A percentile compares a stretch with the other conserved stretches of the same genome.
phyloP scores from a whole-genome alignment of 2,888 invertebrate species.

The Tetanocera ferruginea region DNA sequence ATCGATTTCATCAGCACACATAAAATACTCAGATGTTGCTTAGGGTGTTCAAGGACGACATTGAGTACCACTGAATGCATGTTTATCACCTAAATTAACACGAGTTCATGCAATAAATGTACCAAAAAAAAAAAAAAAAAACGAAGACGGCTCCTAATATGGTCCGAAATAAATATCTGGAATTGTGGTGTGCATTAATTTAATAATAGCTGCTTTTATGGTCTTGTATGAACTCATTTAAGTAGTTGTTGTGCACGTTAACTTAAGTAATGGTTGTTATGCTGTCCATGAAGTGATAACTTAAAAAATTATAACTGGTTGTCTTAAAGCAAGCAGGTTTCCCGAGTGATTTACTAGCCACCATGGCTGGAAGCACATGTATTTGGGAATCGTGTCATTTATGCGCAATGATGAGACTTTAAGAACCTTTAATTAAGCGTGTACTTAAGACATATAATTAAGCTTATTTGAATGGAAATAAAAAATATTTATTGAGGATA shows the following conservation, averaged over 20 bases:
- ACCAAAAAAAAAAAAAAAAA: no score
- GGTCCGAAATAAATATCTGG: neutral
- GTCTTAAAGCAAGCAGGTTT: neutral
- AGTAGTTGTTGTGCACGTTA: neutral
- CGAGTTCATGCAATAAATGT: no score
- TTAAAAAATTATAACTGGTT: neutral
- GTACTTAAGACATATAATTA: no score
- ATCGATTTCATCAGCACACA: neutral
- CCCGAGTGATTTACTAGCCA: no score
- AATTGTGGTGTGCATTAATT: neutral
- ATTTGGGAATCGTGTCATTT: no score
- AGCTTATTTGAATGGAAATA: no score
- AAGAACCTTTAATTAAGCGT: no score
- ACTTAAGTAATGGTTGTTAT: neutral
- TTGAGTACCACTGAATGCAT: neutral
- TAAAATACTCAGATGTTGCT: neutral
- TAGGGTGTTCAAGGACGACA: neutral
- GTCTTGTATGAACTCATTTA: neutral
- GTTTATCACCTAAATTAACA: neutral
- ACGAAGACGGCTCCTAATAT: neutral
- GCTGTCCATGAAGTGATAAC: neutral
- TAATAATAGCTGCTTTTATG: neutral
- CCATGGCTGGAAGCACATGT: no score
- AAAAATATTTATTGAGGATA: no score
- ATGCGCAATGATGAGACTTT: no score